A percentile compares a stretch with the other conserved stretches of the same genome.
Evolutionary conservation across 2,797 vertebrate species (phyloP).

Genomic region (Nyctalus aviator): DNA sequence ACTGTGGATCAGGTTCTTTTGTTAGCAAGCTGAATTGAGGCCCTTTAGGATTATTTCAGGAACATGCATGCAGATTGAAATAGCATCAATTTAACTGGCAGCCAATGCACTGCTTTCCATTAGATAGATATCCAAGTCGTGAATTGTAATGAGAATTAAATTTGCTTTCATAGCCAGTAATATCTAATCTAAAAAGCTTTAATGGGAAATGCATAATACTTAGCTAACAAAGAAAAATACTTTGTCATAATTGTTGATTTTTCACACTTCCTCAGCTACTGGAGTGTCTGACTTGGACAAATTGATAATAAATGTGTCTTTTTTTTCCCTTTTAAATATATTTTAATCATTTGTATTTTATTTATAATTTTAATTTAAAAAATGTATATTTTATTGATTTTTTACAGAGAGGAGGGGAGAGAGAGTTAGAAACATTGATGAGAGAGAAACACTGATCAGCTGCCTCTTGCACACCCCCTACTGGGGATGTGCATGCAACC

Average conservation of each 20-base stretch:
- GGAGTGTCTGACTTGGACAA: conserved; percentile 10
- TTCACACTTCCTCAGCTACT: not conserved
- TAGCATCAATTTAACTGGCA: conserved; percentile 64
- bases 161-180: conserved; percentile 63
- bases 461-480: too few relatives aligned
- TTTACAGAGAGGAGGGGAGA: too few relatives aligned
- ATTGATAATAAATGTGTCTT: not conserved
- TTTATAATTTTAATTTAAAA: not conserved
- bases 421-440: too few relatives aligned
- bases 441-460: too few relatives aligned
- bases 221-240: conserved; percentile 54
- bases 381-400: too few relatives aligned
- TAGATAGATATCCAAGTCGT: conserved; percentile 64
- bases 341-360: not conserved
- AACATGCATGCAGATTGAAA: conserved; percentile 58
- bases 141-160: conserved; percentile 74
- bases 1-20: conserved; percentile 47
- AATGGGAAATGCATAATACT: conserved; percentile 52
- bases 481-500: too few relatives aligned
- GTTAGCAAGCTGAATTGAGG: conserved; percentile 49
- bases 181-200: conserved; percentile 69
- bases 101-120: conserved; percentile 51
- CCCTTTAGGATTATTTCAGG: conserved; percentile 67
- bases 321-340: not conserved
- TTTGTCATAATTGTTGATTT: conserved; percentile 67